Percentiles rank a stretch among this genome's conserved stretches.
phyloP scores from a whole-genome alignment of 2,113 vertebrate species.

The Synchiropus splendidus region DNA sequence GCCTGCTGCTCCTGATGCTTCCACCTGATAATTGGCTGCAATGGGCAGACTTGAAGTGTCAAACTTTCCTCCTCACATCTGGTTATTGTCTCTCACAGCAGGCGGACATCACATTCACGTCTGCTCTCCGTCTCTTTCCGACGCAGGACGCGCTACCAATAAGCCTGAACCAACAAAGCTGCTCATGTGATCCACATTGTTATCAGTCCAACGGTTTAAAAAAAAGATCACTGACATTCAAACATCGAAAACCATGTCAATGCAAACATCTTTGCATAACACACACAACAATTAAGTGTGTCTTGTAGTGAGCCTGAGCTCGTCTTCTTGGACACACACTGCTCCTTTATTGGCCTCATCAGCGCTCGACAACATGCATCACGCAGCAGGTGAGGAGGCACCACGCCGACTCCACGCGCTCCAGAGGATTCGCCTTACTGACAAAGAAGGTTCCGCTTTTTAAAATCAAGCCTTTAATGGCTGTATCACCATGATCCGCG shows the following conservation, averaged over 20 bases:
- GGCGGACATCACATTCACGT: slow-evolving; percentile 37
- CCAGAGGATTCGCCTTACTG: too few relatives aligned
- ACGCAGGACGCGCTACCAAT: slow-evolving; percentile 10
- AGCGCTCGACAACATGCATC: slow-evolving; percentile 40
- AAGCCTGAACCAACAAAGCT: background rate
- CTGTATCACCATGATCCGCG: too few relatives aligned
- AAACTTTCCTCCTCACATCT: slow-evolving; percentile 47
- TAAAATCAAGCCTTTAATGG: too few relatives aligned
- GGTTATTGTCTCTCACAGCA: slow-evolving; percentile 50
- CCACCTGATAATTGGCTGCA: slow-evolving; percentile 53
- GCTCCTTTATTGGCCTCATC: slow-evolving; percentile 52
- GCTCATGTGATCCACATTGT: background rate
- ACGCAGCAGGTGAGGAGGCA: slow-evolving; percentile 25
- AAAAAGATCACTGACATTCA: background rate
- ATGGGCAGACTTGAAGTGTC: slow-evolving; percentile 49
- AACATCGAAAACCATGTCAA: background rate
- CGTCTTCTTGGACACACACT: slow-evolving; percentile 45
- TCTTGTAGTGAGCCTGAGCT: slow-evolving; percentile 20
- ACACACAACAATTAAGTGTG: slow-evolving; percentile 16
- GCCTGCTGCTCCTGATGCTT: slow-evolving; percentile 31
- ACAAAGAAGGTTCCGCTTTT: too few relatives aligned
- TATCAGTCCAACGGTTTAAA: background rate
- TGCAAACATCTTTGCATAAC: slow-evolving; percentile 11
- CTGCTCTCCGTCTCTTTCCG: slow-evolving; percentile 19
- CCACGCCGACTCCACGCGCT: background rate